Percentiles rank a stretch among this genome's conserved stretches.
These are phyloP conservation scores for Tetrax tetrax DNA, from an alignment of 2,113 vertebrate genomes.

Conservation along the genomic window DNA sequence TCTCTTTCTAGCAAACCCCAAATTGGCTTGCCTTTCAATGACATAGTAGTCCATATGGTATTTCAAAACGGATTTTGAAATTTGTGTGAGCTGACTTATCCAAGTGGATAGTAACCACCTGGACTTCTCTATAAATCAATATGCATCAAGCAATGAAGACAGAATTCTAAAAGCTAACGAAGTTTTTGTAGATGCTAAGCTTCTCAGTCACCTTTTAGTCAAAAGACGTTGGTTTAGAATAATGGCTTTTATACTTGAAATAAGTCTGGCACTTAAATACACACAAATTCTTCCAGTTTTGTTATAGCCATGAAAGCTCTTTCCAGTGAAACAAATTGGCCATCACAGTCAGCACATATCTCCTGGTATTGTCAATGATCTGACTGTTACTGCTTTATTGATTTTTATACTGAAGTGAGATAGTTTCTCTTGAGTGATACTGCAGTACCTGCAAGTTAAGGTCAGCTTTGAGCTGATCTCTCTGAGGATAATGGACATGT, in stretches of 20 bases:
- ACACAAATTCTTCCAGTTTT: neutral
- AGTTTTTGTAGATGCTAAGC: neutral
- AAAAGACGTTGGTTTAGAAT: neutral
- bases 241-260: neutral
- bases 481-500: neutral
- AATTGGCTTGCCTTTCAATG: neutral
- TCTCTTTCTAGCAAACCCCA: neutral
- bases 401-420: neutral
- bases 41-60: neutral
- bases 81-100: slow-evolving; percentile 5
- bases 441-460: neutral
- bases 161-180: neutral
- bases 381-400: neutral
- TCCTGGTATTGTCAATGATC: neutral
- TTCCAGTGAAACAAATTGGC: neutral
- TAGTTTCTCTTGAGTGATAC: neutral
- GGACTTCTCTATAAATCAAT: slow-evolving; percentile 43
- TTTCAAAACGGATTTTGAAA: slow-evolving; percentile 43
- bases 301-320: neutral
- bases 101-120: slow-evolving; percentile 34
- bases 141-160: neutral
- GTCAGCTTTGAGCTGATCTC: neutral
- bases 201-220: neutral
- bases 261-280: neutral
- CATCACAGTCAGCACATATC: neutral